Base-by-base conservation (phyloP, 2,797 vertebrate species). In the Gallinago stenura region DNA sequence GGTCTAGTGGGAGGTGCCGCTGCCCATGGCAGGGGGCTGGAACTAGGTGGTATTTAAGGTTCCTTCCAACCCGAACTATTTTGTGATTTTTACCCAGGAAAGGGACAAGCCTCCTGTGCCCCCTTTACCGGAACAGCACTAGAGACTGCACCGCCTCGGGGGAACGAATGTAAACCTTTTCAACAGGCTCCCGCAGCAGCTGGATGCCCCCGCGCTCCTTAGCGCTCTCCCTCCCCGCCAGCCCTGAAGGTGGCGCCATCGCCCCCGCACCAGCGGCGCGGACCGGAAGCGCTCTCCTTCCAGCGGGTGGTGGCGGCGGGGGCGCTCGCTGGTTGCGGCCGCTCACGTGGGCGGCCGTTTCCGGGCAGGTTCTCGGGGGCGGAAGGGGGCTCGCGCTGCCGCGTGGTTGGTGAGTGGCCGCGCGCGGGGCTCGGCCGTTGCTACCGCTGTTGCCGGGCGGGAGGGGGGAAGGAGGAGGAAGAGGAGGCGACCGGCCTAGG, bases 371-470 rank as follows among this genome's bases (percentile, higher is more conserved):
- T n/a, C 12, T 25, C 53, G 57, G 91, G 83, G 60, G 79, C 82
- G 89, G 91, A 83, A 83, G 89, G 86, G 73, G 48, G 54, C 24
- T 72, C 39, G 56, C 28, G 72, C 30, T 45, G 72, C 69, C 45
- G 89, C 82, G 92, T 83, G 92, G 69, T 71, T 57, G 85, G 88
- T 79, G 81, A 83, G 91, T 35, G 84, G 50, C 33, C 35, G 57
- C 57, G 43, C 35, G 19, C 19, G 70, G 54, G 78, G 61, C 54
- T 24, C 33, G 54, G 73, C 26, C 20, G 39, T 41, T 21, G 51
- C 41, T 14, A 35, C 41, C 21, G 41, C 41, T 11, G 51, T 45
- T 31, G 16, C 12, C 21, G 45, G 7, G 25, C 10, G 68, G 33
- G 50, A 12, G 20, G 56, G 15, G 19, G 5, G 41, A 4, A 4